Evolutionary conservation across 2,797 vertebrate species (phyloP).

Genomic region (Mareca penelope): DNA sequence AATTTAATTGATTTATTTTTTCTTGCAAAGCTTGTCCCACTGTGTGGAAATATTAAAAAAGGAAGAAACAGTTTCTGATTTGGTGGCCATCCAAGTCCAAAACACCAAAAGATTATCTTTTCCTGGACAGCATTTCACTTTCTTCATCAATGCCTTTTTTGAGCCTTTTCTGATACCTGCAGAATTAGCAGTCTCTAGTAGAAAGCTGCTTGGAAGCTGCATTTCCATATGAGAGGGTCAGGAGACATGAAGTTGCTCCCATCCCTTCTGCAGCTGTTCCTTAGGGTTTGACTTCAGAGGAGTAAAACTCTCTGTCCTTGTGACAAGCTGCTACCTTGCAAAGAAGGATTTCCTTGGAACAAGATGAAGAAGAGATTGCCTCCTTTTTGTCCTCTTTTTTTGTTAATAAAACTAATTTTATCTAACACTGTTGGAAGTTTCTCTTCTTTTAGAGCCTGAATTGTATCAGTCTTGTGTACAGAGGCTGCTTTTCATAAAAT

Average conservation of each 20-base stretch:
- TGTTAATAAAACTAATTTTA: not conserved
- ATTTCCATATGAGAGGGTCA: not conserved
- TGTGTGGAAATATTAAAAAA: not conserved
- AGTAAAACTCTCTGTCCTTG: not conserved
- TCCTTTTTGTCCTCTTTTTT: not conserved
- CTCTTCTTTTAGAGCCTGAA: not conserved
- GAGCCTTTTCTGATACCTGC: not conserved
- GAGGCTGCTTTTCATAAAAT: not conserved
- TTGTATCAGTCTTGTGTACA: not conserved
- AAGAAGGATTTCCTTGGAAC: not conserved
- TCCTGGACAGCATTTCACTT: not conserved
- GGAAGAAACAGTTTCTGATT: not conserved
- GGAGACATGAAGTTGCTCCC: not conserved
- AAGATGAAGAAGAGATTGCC: not conserved
- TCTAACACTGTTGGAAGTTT: not conserved
- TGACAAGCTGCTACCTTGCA: not conserved
- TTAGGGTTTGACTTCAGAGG: no score
- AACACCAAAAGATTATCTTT: not conserved
- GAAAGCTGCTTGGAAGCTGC: not conserved
- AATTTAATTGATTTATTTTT: not conserved
- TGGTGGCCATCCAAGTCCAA: not conserved
- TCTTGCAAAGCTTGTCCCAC: not conserved
- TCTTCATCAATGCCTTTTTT: not conserved
- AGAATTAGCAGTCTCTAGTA: not conserved
- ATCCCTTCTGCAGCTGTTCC: not conserved